Base-by-base conservation (phyloP, 2,113 vertebrate genomes). In the Tympanuchus pallidicinctus region DNA sequence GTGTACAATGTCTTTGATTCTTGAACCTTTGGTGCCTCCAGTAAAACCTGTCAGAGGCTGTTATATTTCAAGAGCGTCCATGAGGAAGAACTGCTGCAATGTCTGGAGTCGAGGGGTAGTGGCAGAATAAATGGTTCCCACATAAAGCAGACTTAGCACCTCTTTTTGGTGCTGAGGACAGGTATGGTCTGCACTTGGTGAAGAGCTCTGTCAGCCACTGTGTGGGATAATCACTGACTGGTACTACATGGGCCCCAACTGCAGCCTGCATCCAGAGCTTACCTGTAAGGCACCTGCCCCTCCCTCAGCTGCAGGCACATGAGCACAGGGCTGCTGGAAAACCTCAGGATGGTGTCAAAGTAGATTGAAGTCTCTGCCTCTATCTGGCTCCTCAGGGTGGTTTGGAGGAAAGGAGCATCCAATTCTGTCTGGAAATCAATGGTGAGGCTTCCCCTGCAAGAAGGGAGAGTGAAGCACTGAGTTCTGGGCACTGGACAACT, bases 231-330 rank as follows among this genome's bases (percentile, higher is more conserved):
- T 13, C 32, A 38, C 25, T 50, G 25, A 28, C 52, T 54, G 52
- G 32, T 19, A 15, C 27, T 59, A 40, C 43, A 8, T 25, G 16
- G 45, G 48, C 25, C 43, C 52, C 32, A 15, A 17, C 25, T 16
- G 7, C 47, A 73, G 70, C 34, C 7, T 3, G 1, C 3, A 38
- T 12, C 9, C 40, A 59, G 47, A 59, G 11, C 25, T 69, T 95
- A 97, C 97, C 97, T 97, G 92, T 95, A 97, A 0, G 94, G 94
- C 19, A 77, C 48, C 20, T 91, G 82, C 7, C 97, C 95, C 40
- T 97, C 74, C 30, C 38, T 92, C 81, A 97, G 75, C 82, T 97
- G 96, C 57, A 97, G 91, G 67, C 97, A 97, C 91, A 97, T 95
- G 42, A 83, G 78, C 81, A 97, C 71, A 0, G 96, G 95, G 50